These are phyloP conservation scores for Rhinolophus ferrumequinum DNA, from an alignment of 2,113 vertebrate genomes.

Conservation along the genomic window DNA sequence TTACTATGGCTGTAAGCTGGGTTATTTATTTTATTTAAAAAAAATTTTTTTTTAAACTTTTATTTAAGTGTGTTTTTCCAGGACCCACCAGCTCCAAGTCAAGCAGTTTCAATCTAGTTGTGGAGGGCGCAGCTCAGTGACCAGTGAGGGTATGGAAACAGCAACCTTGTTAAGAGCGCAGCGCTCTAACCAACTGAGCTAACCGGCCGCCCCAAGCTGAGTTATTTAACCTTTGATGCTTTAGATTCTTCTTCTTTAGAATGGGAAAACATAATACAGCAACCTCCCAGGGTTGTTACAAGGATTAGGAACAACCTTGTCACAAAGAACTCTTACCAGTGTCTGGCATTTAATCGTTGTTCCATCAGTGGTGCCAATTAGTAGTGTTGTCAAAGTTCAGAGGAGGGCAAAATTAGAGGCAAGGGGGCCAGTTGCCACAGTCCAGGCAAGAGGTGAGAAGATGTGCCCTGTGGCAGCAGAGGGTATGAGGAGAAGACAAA, in stretches of 20 bases:
- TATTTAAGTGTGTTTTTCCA: no score
- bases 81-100: no score
- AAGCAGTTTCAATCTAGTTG: no score
- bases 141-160: no score
- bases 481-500: not conserved
- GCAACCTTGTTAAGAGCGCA: no score
- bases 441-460: not conserved
- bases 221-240: constrained; percentile 16
- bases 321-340: not conserved
- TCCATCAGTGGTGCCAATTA: not conserved
- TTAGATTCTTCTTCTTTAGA: constrained; percentile 17
- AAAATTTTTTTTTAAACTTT: no score
- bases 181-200: no score
- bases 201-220: not conserved
- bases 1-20: not conserved
- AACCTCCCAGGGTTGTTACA: constrained; percentile 29
- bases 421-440: not conserved
- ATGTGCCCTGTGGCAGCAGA: not conserved
- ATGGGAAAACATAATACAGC: not conserved
- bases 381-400: not conserved
- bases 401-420: not conserved
- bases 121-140: no score
- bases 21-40: no score
- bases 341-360: not conserved
- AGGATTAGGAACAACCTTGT: constrained; percentile 19